A percentile compares a stretch with the other conserved stretches of the same genome.
phyloP scores from a whole-genome alignment of 2,888 invertebrate genomes.

The Hypsopygia costalis region DNA sequence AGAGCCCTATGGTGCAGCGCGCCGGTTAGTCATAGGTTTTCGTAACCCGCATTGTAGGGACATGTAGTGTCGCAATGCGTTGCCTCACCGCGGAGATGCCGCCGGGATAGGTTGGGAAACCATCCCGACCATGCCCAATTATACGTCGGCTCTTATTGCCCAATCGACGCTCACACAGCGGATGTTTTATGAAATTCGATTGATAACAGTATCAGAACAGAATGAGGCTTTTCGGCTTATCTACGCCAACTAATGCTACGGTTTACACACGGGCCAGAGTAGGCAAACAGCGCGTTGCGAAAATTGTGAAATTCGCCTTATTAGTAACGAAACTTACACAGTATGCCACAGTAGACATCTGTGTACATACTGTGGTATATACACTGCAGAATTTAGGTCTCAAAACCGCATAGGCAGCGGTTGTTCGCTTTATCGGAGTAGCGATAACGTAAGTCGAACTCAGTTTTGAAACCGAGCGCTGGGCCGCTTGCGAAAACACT shows the following conservation, averaged over 20 bases:
- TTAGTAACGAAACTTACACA: constrained; percentile 10
- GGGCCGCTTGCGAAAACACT: constrained; percentile 80
- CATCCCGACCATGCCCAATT: constrained; percentile 74
- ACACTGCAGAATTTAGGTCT: constrained; percentile 64
- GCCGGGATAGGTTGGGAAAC: constrained; percentile 78
- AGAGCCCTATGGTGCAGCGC: constrained; percentile 44
- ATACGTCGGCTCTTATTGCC: constrained; percentile 62
- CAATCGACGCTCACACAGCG: constrained; percentile 42
- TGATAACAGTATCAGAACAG: constrained; percentile 39
- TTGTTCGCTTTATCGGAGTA: constrained; percentile 71
- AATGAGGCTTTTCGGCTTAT: constrained; percentile 23
- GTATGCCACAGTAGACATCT: constrained; percentile 8
- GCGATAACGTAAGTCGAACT: constrained; percentile 77
- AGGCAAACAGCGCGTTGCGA: constrained; percentile 18
- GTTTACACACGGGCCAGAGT: constrained; percentile 12
- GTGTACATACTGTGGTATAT: constrained; percentile 22
- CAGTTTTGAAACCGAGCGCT: constrained; percentile 74
- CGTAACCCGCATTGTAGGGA: constrained; percentile 77
- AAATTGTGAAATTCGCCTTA: constrained; percentile 15
- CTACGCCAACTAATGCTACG: constrained; percentile 13
- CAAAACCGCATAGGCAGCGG: constrained; percentile 63
- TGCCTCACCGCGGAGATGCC: constrained; percentile 70
- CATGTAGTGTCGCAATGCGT: constrained; percentile 70
- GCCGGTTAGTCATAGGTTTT: constrained; percentile 72
- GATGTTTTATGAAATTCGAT: constrained; percentile 54